Evolutionary conservation across 2,113 vertebrate genomes (phyloP).

Genomic region (Danio rerio): DNA sequence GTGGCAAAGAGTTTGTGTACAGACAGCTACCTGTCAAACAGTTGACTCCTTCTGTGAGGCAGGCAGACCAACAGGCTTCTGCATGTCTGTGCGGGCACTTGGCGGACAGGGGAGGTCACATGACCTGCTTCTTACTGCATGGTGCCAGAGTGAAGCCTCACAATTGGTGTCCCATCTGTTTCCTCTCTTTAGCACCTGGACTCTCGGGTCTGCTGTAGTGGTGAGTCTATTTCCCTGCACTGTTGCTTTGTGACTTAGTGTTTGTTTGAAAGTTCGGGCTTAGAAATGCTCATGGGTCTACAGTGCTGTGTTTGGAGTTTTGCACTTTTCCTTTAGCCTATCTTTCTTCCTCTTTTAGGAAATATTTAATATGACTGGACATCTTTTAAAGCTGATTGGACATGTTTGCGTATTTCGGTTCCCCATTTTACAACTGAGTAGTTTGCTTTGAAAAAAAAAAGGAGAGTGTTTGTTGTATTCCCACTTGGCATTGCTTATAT

Average conservation of each 20-base stretch:
- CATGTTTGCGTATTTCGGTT: neutral
- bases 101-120: conserved; percentile 59
- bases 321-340: neutral
- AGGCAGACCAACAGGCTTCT: conserved; percentile 54
- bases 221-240: conserved; percentile 36
- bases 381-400: neutral
- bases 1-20: conserved; percentile 10
- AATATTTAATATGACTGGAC: neutral
- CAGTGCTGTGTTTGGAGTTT: neutral
- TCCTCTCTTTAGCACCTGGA: conserved; percentile 32
- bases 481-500: conserved; percentile 5
- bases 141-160: conserved; percentile 20
- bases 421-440: neutral
- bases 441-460: neutral
- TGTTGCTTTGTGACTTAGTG: neutral
- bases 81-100: conserved; percentile 60
- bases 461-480: neutral
- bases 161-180: conserved; percentile 29
- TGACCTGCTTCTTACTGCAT: conserved; percentile 50
- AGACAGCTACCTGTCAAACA: conserved; percentile 27
- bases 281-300: neutral
- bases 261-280: neutral
- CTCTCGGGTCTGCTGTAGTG: neutral
- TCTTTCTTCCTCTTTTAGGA: conserved; percentile 39
- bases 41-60: neutral